Evolutionary conservation across 2,888 invertebrate species (phyloP), one percentile per base, ranked within the genome.

Genomic region (Clivina fossor): DNA sequence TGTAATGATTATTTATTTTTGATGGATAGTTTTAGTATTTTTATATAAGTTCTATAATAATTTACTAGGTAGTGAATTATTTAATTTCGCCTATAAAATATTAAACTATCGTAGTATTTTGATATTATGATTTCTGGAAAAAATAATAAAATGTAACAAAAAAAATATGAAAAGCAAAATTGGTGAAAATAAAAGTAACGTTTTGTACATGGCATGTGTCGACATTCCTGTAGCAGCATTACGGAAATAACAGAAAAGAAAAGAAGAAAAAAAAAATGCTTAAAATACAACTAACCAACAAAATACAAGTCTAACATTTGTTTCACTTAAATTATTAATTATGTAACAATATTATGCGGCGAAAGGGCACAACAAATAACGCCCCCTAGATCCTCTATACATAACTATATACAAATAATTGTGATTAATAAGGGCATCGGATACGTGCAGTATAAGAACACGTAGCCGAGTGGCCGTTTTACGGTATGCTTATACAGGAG

Each of bases 251-350:
- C n/a, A n/a, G n/a, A n/a, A n/a, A n/a, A n/a, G n/a, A n/a, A n/a
- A n/a, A n/a, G n/a, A n/a, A n/a, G n/a, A n/a, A n/a, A n/a, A n/a
- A 59, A 60, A 59, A 60, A 60, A 64, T 64, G 66, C 65, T 65
- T 64, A 63, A n/a, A 65, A 65, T 67, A 68, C 64, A 67, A 68
- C 67, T 68, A 68, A 67, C 69, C 70, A 70, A 71, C 71, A 71
- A 71, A 72, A 71, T 70, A 71, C 69, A 70, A 67, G 66, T 68
- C 64, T 67, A 70, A 70, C 68, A 70, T 71, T 68, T n/a, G n/a
- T n/a, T 66, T 47, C 64, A 71, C 69, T 69, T 69, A 70, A 47
- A 64, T 68, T 66, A 66, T 68, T 67, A 68, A 69, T 56, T 58
- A 59, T 22, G 35, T 53, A 53, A 53, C 53, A 58, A 62, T n/a